Evolutionary conservation across 2,797 vertebrate genomes (phyloP).

Genomic region (Xiphorhynchus erythropygius): DNA sequence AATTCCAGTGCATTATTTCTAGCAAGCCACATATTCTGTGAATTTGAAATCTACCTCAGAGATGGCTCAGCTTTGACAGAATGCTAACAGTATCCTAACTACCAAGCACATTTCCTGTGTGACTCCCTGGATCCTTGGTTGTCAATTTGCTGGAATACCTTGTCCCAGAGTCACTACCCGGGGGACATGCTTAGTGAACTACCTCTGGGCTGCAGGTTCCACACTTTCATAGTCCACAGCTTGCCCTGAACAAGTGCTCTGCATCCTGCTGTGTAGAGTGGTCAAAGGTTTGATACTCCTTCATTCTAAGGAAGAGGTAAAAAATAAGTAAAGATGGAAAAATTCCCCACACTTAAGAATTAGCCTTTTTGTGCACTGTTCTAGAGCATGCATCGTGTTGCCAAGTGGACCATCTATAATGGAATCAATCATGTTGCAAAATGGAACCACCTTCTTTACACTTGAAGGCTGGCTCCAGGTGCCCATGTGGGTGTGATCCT

Average conservation of each 20-base stretch:
- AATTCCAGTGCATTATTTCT: not conserved
- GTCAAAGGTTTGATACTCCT: not conserved
- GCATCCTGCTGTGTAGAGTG: not conserved
- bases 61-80: not conserved
- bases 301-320: not conserved
- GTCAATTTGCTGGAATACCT: not conserved
- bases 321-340: not conserved
- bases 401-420: not conserved
- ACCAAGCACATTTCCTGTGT: not conserved
- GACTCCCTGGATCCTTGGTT: not conserved
- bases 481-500: not conserved
- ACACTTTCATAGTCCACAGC: not conserved
- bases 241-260: not conserved
- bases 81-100: not conserved
- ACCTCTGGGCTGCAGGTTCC: not conserved
- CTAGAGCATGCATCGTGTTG: not conserved
- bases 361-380: not conserved
- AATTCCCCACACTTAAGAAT: not conserved
- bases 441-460: not conserved
- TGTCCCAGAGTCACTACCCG: fast-evolving
- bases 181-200: not conserved
- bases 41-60: not conserved
- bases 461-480: conserved; percentile 20
- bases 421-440: not conserved
- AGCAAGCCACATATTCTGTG: not conserved